A percentile compares a stretch with the other conserved stretches of the same genome.
Conservation (phyloP, 1,140 invertebrate genomes). For the Anastatus disparis region DNA sequence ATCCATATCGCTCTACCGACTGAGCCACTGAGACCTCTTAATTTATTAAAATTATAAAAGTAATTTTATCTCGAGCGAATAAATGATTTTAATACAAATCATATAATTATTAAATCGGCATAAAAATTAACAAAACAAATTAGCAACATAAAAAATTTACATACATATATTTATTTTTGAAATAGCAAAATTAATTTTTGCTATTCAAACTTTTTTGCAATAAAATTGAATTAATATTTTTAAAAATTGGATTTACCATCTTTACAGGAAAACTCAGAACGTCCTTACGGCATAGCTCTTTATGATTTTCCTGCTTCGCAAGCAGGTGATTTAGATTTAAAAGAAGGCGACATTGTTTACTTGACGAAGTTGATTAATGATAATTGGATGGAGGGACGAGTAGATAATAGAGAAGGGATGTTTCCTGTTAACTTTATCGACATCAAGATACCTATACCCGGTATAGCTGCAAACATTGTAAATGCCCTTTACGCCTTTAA, state of each 20-base stretch:
- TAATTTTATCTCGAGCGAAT: no score
- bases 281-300: conserved; percentile 77
- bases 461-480: conserved; percentile 57
- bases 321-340: conserved; percentile 77
- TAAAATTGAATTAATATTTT: no score
- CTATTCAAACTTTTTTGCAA: no score
- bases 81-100: no score
- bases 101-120: no score
- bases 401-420: conserved; percentile 76
- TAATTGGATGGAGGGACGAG: conserved; percentile 82
- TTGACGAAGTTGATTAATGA: conserved; percentile 76
- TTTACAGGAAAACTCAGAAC: conserved; percentile 56
- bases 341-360: conserved; percentile 78
- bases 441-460: conserved; percentile 76
- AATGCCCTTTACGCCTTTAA: conserved; percentile 73
- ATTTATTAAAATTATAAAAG: no score
- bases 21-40: no score
- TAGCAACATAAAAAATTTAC: no score
- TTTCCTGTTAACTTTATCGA: conserved; percentile 85
- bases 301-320: conserved; percentile 79
- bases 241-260: no score
- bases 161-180: no score
- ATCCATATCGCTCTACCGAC: no score
- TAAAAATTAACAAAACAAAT: no score
- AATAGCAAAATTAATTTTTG: background rate